Percentiles rank a stretch among this genome's conserved stretches.
Conservation (phyloP, 1,140 invertebrate genomes). For the Ceratina calcarata region DNA sequence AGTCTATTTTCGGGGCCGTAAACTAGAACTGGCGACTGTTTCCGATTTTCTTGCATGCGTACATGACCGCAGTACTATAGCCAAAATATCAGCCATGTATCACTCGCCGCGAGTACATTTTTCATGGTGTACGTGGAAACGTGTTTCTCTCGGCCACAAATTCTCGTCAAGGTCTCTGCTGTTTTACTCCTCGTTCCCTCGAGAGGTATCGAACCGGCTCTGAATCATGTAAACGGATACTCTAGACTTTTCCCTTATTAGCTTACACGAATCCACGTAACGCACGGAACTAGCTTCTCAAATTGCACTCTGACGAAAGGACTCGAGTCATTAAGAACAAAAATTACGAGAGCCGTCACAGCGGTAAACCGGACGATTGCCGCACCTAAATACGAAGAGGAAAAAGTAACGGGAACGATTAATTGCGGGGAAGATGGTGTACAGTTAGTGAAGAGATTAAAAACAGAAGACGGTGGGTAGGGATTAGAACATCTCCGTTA, state of each 20-base stretch:
- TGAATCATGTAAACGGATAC: neutral
- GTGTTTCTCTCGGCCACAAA: constrained; percentile 16
- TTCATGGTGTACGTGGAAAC: constrained; percentile 22
- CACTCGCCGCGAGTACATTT: constrained; percentile 51
- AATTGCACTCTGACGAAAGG: too few species aligned
- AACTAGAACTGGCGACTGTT: constrained; percentile 25
- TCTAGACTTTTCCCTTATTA: too few species aligned
- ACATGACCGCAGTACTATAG: constrained; percentile 33
- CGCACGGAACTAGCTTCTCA: too few species aligned
- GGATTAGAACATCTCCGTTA: constrained; percentile 50
- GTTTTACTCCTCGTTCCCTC: neutral
- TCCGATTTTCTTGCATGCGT: constrained; percentile 1
- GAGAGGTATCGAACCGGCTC: neutral
- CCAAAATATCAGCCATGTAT: constrained; percentile 38
- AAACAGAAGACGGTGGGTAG: neutral
- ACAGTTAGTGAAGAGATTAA: constrained; percentile 51
- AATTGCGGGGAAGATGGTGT: constrained; percentile 26
- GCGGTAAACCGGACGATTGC: neutral
- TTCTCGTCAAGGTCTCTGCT: neutral
- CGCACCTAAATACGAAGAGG: neutral
- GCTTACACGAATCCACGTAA: too few species aligned
- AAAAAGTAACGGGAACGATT: constrained; percentile 29
- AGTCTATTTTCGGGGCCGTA: constrained; percentile 8
- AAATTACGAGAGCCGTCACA: too few species aligned
- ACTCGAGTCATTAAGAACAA: neutral